Conservation (phyloP, 2,113 vertebrate genomes). For the Dasyornis broadbenti region DNA sequence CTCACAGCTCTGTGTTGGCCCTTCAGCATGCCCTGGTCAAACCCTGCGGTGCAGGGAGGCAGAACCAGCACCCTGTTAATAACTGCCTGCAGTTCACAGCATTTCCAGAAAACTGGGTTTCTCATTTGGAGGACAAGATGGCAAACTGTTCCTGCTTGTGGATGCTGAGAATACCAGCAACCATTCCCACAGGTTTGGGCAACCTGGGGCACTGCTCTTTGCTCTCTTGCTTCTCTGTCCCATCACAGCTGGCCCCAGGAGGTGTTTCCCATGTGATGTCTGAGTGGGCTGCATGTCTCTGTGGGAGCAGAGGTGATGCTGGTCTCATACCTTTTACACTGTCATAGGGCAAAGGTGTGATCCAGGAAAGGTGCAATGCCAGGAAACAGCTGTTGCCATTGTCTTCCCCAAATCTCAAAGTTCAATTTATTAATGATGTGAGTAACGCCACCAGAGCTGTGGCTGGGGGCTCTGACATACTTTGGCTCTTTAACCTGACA, state of each 20-base stretch:
- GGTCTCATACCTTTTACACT: accelerated
- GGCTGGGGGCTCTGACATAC: neutral
- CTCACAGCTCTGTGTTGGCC: neutral
- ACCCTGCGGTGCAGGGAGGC: accelerated
- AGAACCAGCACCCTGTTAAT: neutral
- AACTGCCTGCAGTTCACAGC: neutral
- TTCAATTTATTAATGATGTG: neutral
- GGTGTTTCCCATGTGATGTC: neutral
- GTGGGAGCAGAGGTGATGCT: neutral
- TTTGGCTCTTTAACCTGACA: neutral
- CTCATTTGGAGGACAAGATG: neutral
- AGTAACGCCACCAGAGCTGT: neutral
- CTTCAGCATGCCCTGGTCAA: neutral
- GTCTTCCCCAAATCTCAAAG: neutral
- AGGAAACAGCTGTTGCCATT: neutral
- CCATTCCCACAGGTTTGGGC: accelerated
- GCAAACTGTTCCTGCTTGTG: neutral
- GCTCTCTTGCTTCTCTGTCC: neutral
- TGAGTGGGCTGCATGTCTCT: neutral
- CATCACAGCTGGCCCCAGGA: accelerated
- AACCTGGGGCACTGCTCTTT: neutral
- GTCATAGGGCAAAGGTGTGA: neutral
- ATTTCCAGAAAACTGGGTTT: neutral
- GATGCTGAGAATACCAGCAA: neutral
- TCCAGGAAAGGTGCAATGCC: neutral